Base-by-base conservation (phyloP, 2,113 vertebrate genomes). In the Vombatus ursinus region DNA sequence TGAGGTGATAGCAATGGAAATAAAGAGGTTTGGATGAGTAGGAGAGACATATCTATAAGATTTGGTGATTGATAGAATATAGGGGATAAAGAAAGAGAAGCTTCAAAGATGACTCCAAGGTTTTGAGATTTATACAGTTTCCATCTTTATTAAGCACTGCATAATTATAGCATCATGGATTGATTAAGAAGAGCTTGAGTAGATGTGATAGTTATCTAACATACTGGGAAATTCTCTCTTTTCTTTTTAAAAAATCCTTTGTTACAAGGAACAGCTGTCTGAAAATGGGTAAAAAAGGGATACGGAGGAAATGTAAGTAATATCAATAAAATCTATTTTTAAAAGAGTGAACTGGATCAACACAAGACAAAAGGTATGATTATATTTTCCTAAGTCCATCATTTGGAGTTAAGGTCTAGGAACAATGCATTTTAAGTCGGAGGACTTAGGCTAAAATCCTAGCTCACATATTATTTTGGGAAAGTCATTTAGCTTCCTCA, bases 11-110 rank as follows among this genome's bases (percentile, higher is more conserved):
- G 91, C 91, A 92, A 48, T 53, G 14, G 0, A 52, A 57, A 94
- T 25, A 52, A 51, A 93, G 50, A 52, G 44, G 16, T 26, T 50
- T 89, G 44, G 1, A 47, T 8, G 51, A n/a, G 61, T 10, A n/a
- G 50, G 14, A 77, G 92, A 90, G 52, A 91, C 25, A 49, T 89
- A 52, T 68, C 92, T 77, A 95, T 95, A 96, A 96, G 94, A 95
- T 92, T 84, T 12, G 19, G 31, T 95, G 94, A 97, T 89, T 97
- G 96, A 95, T 0, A 51, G 52, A 22, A 92, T 49, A 95, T 47
- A 48, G 90, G 92, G 90, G 54, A 92, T 61, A 51, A 92, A 91
- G 57, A 93, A 93, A 95, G 28, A 37, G 37, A 90, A 89, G 14
- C 22, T 47, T 19, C 90, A 90, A 48, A 84, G 94, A 89, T 48